Evolutionary conservation across 2,113 vertebrate species (phyloP).

Genomic region (Spheniscus mendiculus): DNA sequence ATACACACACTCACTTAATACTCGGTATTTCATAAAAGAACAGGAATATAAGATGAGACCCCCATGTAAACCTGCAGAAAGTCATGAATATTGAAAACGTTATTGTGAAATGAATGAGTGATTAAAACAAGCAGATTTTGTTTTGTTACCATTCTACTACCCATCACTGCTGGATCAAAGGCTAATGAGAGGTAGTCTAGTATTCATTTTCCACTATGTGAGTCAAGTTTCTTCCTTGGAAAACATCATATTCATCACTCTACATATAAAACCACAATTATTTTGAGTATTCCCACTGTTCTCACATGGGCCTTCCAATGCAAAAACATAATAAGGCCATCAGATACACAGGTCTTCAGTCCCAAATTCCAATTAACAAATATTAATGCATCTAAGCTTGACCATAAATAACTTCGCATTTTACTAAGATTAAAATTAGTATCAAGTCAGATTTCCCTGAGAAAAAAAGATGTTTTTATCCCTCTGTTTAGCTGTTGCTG

Average conservation of each 20-base stretch:
- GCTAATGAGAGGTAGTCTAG: not conserved
- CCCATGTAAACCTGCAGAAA: not conserved
- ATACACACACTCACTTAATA: not conserved
- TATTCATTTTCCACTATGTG: not conserved
- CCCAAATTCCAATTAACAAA: not conserved
- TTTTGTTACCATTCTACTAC: not conserved
- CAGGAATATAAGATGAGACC: not conserved
- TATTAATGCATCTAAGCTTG: not conserved
- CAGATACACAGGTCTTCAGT: not conserved
- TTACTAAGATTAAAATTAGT: not conserved
- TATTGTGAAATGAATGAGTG: not conserved
- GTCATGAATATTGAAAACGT: not conserved
- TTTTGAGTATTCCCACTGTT: not conserved
- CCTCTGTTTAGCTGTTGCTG: not conserved
- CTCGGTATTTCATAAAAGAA: not conserved
- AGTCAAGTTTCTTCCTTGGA: not conserved
- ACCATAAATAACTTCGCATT: not conserved
- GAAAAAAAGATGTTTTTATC: not conserved
- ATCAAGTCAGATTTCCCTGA: not conserved
- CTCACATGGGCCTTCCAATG: not conserved
- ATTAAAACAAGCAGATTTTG: not conserved
- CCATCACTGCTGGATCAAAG: not conserved
- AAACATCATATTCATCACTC: not conserved
- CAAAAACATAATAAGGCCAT: not conserved
- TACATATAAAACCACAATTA: not conserved